These are phyloP conservation scores for Cydia fagiglandana DNA, from an alignment of 1,140 invertebrate genomes.

Conservation along the genomic window DNA sequence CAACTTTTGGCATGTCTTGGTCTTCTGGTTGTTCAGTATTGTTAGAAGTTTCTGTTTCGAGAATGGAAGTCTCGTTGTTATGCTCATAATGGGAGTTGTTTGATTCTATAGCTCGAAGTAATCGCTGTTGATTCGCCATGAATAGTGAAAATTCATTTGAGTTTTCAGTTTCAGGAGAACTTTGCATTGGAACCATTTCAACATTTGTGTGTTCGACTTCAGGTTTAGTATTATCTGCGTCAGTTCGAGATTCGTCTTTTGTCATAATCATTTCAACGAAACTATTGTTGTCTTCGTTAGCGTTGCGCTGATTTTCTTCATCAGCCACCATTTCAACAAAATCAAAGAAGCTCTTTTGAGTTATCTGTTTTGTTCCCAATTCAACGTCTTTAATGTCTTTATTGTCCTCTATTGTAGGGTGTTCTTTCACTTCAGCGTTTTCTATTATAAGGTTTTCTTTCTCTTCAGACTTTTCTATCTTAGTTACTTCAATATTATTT, in stretches of 20 bases:
- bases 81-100: neutral
- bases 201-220: neutral
- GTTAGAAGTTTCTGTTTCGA: neutral
- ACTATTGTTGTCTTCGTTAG: neutral
- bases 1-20: neutral
- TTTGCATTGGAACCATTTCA: neutral
- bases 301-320: conserved; percentile 9
- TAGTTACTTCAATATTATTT: neutral
- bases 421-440: neutral
- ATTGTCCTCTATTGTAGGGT: neutral
- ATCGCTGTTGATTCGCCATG: conserved; percentile 40
- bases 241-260: neutral
- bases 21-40: neutral
- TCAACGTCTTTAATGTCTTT: neutral
- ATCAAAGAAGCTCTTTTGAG: neutral
- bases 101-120: conserved; percentile 38
- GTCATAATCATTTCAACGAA: neutral
- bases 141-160: conserved; percentile 39
- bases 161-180: neutral
- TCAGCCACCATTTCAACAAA: neutral
- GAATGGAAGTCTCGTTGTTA: neutral
- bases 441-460: neutral
- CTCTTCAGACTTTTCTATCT: neutral
- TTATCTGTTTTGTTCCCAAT: neutral
- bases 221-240: neutral